Conservation (phyloP, 2,888 invertebrate genomes). For the Parnassius smintheus region DNA sequence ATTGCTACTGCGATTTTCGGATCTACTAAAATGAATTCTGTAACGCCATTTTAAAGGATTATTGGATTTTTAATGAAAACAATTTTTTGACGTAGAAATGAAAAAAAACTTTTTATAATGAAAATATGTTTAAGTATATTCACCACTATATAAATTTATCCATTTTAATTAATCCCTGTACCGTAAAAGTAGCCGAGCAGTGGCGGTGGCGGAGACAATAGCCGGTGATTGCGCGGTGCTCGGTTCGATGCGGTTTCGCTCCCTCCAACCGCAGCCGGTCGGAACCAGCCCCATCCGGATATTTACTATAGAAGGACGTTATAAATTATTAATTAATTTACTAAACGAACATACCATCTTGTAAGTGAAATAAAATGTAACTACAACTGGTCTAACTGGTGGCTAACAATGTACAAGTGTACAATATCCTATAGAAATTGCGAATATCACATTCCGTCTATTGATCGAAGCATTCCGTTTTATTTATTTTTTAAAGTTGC, state of each 20-base stretch:
- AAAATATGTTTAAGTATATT: neutral
- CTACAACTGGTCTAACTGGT: too few relatives aligned
- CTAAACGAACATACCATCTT: conserved; percentile 25
- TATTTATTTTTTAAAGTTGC: too few relatives aligned
- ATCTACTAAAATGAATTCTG: too few relatives aligned
- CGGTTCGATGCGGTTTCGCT: conserved; percentile 51
- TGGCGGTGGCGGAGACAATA: conserved; percentile 43
- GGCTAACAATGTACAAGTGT: too few relatives aligned
- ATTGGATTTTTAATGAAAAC: too few relatives aligned
- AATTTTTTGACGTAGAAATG: too few relatives aligned
- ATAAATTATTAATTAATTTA: conserved; percentile 51
- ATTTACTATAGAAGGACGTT: conserved; percentile 45
- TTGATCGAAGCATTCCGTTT: too few relatives aligned
- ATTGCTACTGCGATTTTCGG: too few relatives aligned
- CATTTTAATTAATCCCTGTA: conserved; percentile 19
- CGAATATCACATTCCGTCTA: too few relatives aligned
- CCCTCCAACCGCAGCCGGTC: conserved; percentile 42
- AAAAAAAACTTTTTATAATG: neutral
- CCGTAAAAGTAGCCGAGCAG: conserved; percentile 8
- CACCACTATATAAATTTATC: conserved; percentile 3
- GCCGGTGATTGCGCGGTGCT: conserved; percentile 54
- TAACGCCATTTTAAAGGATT: too few relatives aligned
- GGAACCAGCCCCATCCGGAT: conserved; percentile 40
- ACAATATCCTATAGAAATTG: too few relatives aligned
- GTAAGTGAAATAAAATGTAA: neutral